phyloP scores from a whole-genome alignment of 2,113 vertebrate genomes.

The Aphelocoma coerulescens region DNA sequence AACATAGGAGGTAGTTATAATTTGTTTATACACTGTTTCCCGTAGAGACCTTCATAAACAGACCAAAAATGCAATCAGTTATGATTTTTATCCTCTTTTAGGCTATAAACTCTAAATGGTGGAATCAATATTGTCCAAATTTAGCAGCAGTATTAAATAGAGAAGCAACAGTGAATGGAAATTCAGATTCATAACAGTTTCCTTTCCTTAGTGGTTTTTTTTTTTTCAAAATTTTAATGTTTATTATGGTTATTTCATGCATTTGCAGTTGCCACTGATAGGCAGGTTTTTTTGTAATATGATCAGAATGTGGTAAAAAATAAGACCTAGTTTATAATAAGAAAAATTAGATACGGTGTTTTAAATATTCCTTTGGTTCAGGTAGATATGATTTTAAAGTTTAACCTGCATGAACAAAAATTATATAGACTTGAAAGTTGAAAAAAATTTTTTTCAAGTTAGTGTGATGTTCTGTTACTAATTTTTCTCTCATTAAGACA shows the following conservation, averaged over 20 bases:
- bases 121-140: neutral
- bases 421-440: neutral
- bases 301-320: neutral
- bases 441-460: neutral
- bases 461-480: neutral
- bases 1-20: neutral
- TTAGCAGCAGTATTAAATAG: neutral
- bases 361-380: neutral
- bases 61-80: neutral
- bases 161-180: neutral
- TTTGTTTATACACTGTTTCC: neutral
- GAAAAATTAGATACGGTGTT: neutral
- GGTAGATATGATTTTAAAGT: neutral
- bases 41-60: neutral
- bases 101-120: neutral
- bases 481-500: neutral
- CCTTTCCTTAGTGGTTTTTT: neutral
- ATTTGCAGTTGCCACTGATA: accelerated
- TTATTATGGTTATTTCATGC: neutral
- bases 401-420: neutral
- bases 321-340: neutral
- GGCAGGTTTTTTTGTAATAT: neutral
- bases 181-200: neutral
- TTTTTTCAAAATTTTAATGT: neutral
- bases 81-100: neutral